A percentile compares a stretch with the other conserved stretches of the same genome.
These are phyloP conservation scores for Anguilla megastoma DNA, from an alignment of 2,797 vertebrate genomes.

Conservation along the genomic window DNA sequence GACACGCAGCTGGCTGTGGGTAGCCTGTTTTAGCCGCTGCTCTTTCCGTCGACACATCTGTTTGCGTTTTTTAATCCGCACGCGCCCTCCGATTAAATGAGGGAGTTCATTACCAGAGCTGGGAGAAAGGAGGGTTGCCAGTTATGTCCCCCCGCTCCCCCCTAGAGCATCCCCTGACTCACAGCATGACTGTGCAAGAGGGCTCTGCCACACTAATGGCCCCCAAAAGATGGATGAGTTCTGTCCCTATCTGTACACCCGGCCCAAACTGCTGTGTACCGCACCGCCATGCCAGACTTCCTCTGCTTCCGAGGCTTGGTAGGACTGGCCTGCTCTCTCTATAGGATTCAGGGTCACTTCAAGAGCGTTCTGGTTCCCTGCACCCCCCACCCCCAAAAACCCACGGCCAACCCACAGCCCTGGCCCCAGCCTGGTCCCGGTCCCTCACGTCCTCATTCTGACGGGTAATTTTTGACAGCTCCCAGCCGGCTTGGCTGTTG, in stretches of 20 bases:
- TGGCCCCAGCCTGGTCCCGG: not conserved
- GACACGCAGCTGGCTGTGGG: not conserved
- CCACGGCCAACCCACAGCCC: too few relatives aligned
- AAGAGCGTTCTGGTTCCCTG: not conserved
- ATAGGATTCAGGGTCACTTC: not conserved
- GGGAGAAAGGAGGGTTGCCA: not conserved
- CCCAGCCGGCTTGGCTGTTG: not conserved
- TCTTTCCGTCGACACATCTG: conserved; percentile 31
- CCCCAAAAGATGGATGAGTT: not conserved
- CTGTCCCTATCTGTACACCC: not conserved
- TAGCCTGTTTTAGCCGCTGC: conserved; percentile 9
- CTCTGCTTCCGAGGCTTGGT: not conserved
- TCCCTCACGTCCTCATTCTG: not conserved
- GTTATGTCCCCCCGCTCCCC: not conserved
- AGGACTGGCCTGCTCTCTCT: not conserved
- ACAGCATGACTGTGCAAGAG: not conserved
- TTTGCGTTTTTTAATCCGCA: conserved; percentile 24
- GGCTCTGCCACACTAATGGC: not conserved
- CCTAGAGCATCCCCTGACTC: not conserved
- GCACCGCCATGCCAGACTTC: not conserved
- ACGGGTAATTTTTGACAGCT: not conserved
- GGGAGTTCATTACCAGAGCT: not conserved
- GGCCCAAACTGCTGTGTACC: not conserved
- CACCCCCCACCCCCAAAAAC: not conserved
- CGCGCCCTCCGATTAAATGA: conserved; percentile 10